phyloP scores from a whole-genome alignment of 2,888 invertebrate genomes.

The Diplolepis rosae region DNA sequence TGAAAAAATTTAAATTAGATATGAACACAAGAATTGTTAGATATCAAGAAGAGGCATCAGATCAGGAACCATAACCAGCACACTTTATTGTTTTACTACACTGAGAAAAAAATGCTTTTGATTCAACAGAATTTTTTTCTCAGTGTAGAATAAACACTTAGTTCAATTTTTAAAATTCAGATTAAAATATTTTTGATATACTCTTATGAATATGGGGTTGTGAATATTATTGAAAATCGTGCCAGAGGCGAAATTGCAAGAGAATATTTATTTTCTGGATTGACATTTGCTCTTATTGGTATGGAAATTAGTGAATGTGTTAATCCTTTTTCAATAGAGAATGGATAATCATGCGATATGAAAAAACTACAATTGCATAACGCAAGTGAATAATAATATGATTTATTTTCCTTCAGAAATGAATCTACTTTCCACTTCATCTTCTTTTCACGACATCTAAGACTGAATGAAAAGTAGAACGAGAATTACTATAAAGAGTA shows the following conservation, averaged over 20 bases:
- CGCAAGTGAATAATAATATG: constrained; percentile 2
- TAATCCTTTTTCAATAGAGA: constrained; percentile 5
- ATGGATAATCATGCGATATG: neutral
- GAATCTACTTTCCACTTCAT: constrained; percentile 22
- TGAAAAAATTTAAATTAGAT: constrained; percentile 12
- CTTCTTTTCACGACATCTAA: neutral
- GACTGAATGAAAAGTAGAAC: constrained; percentile 19
- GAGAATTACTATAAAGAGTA: constrained; percentile 2
- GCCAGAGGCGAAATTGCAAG: neutral
- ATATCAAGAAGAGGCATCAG: neutral
- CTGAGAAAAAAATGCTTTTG: no score
- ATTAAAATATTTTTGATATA: no score
- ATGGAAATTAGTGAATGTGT: constrained; percentile 6
- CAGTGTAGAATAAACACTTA: no score
- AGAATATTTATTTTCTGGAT: neutral
- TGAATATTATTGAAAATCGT: neutral
- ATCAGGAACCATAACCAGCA: neutral
- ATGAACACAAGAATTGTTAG: constrained; percentile 23
- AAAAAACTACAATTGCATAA: constrained; percentile 4
- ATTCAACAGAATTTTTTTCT: no score
- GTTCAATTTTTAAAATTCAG: no score
- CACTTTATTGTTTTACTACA: no score
- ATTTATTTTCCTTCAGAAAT: constrained; percentile 11
- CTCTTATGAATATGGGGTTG: constrained; percentile 12
- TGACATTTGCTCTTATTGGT: constrained; percentile 3